phyloP scores from a whole-genome alignment of 2,888 invertebrate genomes.

The Sarcophaga variegata region DNA sequence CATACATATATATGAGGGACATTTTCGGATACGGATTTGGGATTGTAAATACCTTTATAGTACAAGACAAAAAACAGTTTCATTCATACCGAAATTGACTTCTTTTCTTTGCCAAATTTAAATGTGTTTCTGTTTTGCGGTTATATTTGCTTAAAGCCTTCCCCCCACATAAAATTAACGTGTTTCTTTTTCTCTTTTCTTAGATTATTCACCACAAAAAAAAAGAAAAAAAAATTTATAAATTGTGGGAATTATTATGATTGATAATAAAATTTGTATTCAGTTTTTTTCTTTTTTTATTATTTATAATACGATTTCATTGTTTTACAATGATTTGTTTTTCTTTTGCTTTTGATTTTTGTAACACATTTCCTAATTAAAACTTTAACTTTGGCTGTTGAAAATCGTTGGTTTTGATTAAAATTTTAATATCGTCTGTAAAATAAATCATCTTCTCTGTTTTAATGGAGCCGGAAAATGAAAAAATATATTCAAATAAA shows the following conservation, averaged over 20 bases:
- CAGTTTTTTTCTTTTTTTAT: neutral
- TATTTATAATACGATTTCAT: neutral
- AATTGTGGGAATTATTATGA: conserved; percentile 50
- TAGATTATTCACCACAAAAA: conserved; percentile 21
- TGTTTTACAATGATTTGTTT: neutral
- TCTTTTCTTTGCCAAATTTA: too few relatives aligned
- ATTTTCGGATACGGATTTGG: neutral
- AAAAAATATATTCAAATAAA: neutral
- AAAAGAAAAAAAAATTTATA: conserved; percentile 19
- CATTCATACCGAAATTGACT: neutral
- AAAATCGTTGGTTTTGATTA: conserved; percentile 24
- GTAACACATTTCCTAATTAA: conserved; percentile 44
- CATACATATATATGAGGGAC: neutral
- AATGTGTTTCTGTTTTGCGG: conserved; percentile 16
- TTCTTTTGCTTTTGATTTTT: conserved; percentile 28
- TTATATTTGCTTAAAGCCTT: conserved; percentile 8
- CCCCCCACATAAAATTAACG: neutral
- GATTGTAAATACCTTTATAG: too few relatives aligned
- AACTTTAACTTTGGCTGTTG: conserved; percentile 54
- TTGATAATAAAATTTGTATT: neutral
- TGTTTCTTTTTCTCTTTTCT: conserved; percentile 32
- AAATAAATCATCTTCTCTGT: conserved; percentile 39
- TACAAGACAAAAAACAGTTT: neutral
- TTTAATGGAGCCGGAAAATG: neutral
- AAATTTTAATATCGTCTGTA: conserved; percentile 29